Evolutionary conservation across 1,140 invertebrate genomes (phyloP), one percentile per base, ranked within the genome.

Genomic region (Lasioglossum albipes): DNA sequence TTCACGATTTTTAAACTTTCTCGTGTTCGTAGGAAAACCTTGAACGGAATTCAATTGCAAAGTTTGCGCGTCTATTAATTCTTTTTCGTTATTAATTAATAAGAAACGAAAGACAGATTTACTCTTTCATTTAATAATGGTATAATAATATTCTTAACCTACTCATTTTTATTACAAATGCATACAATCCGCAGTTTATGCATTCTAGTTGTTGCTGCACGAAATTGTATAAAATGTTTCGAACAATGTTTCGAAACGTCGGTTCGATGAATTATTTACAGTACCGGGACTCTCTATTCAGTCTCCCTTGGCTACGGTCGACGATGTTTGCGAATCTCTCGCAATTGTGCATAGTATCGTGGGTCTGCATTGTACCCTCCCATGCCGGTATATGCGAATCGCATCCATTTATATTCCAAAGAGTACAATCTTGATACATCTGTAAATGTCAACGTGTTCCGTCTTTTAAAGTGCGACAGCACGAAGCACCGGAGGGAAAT

Each of bases 241-340:
- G 27, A 65, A 41, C 13, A 41, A 12, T 2, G 62, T 12, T 27
- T 20, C 31, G 20, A 20, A 41, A 36, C 31, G 27, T 52, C 70
- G 18, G 41, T 20, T n/a, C 20, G 27, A n/a, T 59, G 61, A 79
- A 79, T 79, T 71, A 72, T 78, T 54, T 52, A 57, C 61, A 16
- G 49, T 57, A 65, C 45, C 69, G n/a, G 36, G 36, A 22, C 2
- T 36, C 22, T 31, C 69, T 65, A 79, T 79, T 79, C 61, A 66
- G 22, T 66, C 4, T 49, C 45, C 36, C 31, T 41, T 20, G 59
- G 22, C n/a, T 27, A 20, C 22, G 13, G 7, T n/a, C 64, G 54
- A 49, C 54, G 59, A 66, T 85, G 83, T 85, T 86, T 82, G 75
- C 84, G 84, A 79, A 85, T 86, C 75, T 27, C 52, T 75, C 79